Conservation (phyloP, 2,888 invertebrate species). For the Uloborus plumipes region DNA sequence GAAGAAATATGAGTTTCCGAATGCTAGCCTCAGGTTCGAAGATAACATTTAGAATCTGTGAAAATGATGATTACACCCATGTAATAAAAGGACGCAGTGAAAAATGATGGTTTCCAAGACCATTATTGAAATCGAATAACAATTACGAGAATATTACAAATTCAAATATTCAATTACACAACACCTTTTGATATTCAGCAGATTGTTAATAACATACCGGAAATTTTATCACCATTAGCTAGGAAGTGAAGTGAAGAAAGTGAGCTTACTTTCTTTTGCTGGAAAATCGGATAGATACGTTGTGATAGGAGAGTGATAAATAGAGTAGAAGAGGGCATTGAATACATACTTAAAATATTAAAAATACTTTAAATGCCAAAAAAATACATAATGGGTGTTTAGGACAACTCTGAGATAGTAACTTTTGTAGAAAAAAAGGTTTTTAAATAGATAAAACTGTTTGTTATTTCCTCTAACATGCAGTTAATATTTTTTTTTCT, state of each 20-base stretch:
- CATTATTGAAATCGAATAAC: background rate
- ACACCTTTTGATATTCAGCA: background rate
- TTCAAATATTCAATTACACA: conserved; percentile 10
- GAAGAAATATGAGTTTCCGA: too few species aligned
- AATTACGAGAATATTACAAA: background rate
- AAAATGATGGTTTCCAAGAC: background rate
- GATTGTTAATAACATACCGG: background rate
- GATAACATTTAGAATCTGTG: too few species aligned
- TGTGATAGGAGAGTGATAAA: background rate
- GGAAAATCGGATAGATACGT: background rate
- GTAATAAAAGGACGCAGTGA: background rate
- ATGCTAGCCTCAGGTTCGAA: too few species aligned
- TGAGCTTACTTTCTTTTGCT: background rate
- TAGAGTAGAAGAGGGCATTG: too few species aligned
- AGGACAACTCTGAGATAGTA: too few species aligned
- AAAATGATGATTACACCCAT: background rate
- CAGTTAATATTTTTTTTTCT: too few species aligned
- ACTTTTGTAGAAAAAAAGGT: too few species aligned
- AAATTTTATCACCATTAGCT: background rate
- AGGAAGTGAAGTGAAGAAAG: background rate
- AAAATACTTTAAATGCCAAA: too few species aligned
- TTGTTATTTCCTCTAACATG: too few species aligned
- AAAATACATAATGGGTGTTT: too few species aligned
- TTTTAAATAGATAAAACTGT: too few species aligned
- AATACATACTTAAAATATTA: too few species aligned